Conservation (phyloP, 2,888 invertebrate species). For the Andrena bicolor region DNA sequence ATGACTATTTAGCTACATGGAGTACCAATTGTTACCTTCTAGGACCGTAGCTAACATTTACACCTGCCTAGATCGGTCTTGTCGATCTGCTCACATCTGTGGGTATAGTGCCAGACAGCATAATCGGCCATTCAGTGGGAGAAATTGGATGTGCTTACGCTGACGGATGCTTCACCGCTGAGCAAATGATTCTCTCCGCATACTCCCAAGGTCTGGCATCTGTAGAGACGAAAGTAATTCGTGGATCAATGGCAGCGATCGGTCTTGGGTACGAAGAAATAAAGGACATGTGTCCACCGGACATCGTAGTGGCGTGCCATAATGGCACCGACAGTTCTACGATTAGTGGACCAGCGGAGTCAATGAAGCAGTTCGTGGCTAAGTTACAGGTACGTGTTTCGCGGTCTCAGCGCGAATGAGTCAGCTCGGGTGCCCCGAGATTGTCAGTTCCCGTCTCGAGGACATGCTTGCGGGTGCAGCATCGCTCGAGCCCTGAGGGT, state of each 20-base stretch:
- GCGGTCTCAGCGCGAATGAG: not conserved
- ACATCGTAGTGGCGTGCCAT: constrained; percentile 94
- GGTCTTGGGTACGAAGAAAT: constrained; percentile 88
- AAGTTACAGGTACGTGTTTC: constrained; percentile 84
- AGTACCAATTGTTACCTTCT: not conserved
- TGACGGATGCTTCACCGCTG: constrained; percentile 93
- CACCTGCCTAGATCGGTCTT: constrained; percentile 86
- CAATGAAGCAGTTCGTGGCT: constrained; percentile 89
- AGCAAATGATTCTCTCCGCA: constrained; percentile 80
- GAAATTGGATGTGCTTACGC: constrained; percentile 98
- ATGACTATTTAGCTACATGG: not conserved
- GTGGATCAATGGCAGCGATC: constrained; percentile 95
- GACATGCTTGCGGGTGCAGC: not conserved
- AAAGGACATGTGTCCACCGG: constrained; percentile 89
- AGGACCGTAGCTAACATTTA: not conserved
- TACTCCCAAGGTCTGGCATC: constrained; percentile 80
- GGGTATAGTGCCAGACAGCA: constrained; percentile 90
- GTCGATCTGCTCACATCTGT: constrained; percentile 88
- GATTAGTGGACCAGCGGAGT: constrained; percentile 93
- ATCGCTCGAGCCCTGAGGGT: no score
- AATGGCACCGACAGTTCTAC: constrained; percentile 94
- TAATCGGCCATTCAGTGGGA: constrained; percentile 96
- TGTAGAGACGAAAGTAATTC: constrained; percentile 84
- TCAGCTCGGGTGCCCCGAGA: not conserved
- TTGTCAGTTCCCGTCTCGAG: not conserved